A percentile compares a stretch with the other conserved stretches of the same genome.
Evolutionary conservation across 64 coral and sea anemone genomes (phyloP).

Genomic region (Actinia equina): DNA sequence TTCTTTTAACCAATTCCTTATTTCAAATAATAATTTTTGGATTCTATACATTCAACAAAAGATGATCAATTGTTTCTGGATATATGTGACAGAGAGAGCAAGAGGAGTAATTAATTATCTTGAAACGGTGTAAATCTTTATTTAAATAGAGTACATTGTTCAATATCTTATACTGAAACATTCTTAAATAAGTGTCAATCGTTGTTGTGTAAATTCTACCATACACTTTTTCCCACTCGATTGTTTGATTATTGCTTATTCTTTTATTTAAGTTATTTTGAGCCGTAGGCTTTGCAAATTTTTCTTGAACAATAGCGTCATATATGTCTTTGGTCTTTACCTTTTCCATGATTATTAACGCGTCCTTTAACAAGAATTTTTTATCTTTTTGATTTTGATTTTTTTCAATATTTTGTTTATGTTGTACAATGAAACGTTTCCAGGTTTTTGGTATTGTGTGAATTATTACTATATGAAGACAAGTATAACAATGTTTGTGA

Average conservation of each 20-base stretch:
- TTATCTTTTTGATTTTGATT: not conserved
- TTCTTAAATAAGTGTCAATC: slow-evolving; percentile 12
- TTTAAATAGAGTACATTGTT: slow-evolving; percentile 14
- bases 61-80: no score
- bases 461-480: not conserved
- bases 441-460: not conserved
- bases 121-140: not conserved
- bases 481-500: no score
- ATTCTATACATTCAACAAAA: no score
- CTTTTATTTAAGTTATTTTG: not conserved
- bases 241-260: not conserved
- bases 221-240: slow-evolving; percentile 1
- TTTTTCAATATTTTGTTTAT: not conserved
- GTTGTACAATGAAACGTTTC: not conserved
- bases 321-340: slow-evolving; percentile 3
- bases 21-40: no score
- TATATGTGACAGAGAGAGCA: no score
- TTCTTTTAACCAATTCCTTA: no score
- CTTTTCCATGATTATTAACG: not conserved
- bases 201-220: slow-evolving; percentile 12
- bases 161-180: slow-evolving; percentile 20
- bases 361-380: not conserved
- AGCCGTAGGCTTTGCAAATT: not conserved
- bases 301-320: not conserved
- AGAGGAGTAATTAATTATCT: not conserved